These are phyloP conservation scores for Syngnathus typhle DNA, from an alignment of 2,113 vertebrate species.

Conservation along the genomic window DNA sequence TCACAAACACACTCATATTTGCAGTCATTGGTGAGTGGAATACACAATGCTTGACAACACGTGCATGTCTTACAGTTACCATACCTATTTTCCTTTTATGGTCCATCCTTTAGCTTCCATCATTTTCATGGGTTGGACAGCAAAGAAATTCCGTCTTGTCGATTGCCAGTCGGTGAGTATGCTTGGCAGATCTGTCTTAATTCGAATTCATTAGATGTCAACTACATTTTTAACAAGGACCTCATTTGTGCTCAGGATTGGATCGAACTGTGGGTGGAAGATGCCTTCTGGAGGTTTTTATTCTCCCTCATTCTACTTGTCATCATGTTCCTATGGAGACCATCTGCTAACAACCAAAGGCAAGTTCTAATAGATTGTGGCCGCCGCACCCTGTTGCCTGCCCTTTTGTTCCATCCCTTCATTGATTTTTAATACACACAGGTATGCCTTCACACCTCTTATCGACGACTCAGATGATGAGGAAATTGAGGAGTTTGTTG, in stretches of 20 bases:
- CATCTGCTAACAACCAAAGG: conserved; percentile 86
- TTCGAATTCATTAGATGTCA: background rate
- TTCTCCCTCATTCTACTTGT: conserved; percentile 81
- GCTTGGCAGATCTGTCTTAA: background rate
- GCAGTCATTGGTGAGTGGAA: conserved; percentile 78
- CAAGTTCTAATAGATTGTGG: conserved; percentile 15
- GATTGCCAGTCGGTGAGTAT: conserved; percentile 81
- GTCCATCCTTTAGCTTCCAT: conserved; percentile 72
- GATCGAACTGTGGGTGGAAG: conserved; percentile 85
- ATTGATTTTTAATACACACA: conserved; percentile 29
- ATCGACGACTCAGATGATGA: conserved; percentile 87
- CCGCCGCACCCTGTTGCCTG: background rate
- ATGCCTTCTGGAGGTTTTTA: conserved; percentile 86
- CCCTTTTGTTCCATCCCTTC: background rate
- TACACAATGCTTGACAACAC: background rate
- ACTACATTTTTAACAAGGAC: background rate
- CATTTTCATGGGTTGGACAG: conserved; percentile 82
- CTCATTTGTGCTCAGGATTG: conserved; percentile 70
- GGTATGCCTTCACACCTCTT: conserved; percentile 84
- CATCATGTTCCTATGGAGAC: conserved; percentile 88
- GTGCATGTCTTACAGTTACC: background rate
- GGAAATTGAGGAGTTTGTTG: conserved; percentile 80
- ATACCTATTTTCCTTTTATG: background rate
- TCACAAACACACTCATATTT: conserved; percentile 84
- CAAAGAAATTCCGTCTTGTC: conserved; percentile 77